Evolutionary conservation across 2,888 invertebrate species (phyloP).

Genomic region (Sinotaia quadrata): DNA sequence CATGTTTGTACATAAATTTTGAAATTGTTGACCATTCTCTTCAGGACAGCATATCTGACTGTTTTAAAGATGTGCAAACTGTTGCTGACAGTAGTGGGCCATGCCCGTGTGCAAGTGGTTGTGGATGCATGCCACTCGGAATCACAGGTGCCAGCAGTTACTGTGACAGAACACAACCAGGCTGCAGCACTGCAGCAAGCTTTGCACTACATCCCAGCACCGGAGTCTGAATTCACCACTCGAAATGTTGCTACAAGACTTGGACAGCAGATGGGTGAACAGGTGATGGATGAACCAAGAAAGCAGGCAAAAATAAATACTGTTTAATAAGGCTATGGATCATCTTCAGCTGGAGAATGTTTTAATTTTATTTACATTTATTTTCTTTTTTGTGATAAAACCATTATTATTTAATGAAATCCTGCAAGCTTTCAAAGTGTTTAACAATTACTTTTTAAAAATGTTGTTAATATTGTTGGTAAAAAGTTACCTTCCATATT

Average conservation of each 20-base stretch:
- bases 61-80: constrained; percentile 91
- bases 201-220: constrained; percentile 86
- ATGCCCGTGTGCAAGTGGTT: constrained; percentile 74
- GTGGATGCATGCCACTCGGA: constrained; percentile 76
- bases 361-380: no score
- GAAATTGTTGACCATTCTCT: not conserved
- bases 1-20: not conserved
- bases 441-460: no score
- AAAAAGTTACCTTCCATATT: no score
- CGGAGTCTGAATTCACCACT: constrained; percentile 86
- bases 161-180: constrained; percentile 72
- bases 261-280: constrained; percentile 85
- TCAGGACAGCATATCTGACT: constrained; percentile 78
- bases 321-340: no score
- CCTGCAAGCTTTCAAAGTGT: no score
- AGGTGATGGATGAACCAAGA: no score
- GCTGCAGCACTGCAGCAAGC: constrained; percentile 83
- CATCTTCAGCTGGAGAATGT: no score
- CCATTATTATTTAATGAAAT: no score
- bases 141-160: constrained; percentile 74
- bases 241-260: constrained; percentile 87
- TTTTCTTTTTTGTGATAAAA: no score
- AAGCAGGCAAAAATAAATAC: no score
- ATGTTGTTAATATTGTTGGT: no score
- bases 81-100: constrained; percentile 88